Evolutionary conservation across 2,113 vertebrate species (phyloP).

Genomic region (Platysternon megacephalum): DNA sequence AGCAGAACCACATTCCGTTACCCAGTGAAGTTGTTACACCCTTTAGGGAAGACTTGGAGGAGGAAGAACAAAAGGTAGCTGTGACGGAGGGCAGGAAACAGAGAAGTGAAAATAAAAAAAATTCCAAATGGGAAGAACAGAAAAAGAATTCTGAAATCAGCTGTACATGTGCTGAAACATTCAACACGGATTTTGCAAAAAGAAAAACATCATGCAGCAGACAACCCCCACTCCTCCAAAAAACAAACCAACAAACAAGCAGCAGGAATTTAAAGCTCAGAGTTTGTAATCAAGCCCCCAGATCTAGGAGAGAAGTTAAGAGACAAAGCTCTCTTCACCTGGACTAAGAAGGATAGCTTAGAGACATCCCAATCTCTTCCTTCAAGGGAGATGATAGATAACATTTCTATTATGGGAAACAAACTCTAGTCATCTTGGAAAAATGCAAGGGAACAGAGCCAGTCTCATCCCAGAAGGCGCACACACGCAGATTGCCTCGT

Average conservation of each 20-base stretch:
- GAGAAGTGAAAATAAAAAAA: neutral
- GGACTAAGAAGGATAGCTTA: conserved; percentile 26
- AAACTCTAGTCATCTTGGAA: conserved; percentile 41
- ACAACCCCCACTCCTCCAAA: neutral
- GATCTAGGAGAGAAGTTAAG: neutral
- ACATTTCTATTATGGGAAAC: conserved; percentile 52
- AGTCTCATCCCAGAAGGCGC: conserved; percentile 62
- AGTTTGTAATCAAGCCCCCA: neutral
- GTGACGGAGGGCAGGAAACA: conserved; percentile 24
- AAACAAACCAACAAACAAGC: neutral
- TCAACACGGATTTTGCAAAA: conserved; percentile 16
- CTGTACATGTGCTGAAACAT: neutral
- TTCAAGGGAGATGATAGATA: conserved; percentile 46
- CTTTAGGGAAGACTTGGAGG: conserved; percentile 5
- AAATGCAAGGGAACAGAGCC: conserved; percentile 65
- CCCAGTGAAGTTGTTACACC: conserved; percentile 2
- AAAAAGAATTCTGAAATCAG: neutral
- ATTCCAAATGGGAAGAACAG: neutral
- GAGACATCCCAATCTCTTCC: conserved; percentile 22
- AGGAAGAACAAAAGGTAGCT: neutral
- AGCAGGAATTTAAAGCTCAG: neutral
- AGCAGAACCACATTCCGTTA: conserved; percentile 35
- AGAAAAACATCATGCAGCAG: conserved; percentile 2
- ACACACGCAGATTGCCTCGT: conserved; percentile 72
- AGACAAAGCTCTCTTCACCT: conserved; percentile 42